Conservation (phyloP, 2,113 vertebrate species). For the Oenanthe melanoleuca region DNA sequence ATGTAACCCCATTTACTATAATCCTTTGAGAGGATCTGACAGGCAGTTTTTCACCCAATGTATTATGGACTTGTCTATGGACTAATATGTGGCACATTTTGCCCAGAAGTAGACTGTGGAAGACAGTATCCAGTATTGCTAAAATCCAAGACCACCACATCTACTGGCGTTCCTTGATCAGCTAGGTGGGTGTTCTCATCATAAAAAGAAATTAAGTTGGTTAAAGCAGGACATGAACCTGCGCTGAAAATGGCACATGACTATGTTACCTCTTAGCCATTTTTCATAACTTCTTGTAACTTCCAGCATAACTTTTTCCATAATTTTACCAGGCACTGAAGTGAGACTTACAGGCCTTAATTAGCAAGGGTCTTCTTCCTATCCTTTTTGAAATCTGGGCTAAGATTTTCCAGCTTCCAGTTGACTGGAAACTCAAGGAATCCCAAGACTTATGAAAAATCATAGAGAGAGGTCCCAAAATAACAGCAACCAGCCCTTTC, state of each 20-base stretch:
- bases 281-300: not conserved
- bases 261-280: rapidly evolving
- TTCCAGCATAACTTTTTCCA: not conserved
- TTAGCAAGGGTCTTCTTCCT: not conserved
- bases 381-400: not conserved
- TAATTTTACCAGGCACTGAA: not conserved
- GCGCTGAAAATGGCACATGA: not conserved
- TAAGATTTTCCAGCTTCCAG: not conserved
- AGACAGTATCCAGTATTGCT: not conserved
- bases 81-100: not conserved
- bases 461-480: not conserved
- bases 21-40: not conserved
- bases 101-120: not conserved
- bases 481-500: not conserved
- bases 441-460: not conserved
- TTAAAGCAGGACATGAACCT: not conserved
- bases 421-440: not conserved
- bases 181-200: not conserved
- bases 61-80: not conserved
- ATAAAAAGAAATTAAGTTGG: not conserved
- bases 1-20: not conserved
- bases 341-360: not conserved
- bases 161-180: not conserved
- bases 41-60: not conserved
- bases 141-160: not conserved